phyloP scores from a whole-genome alignment of 2,888 invertebrate species.

The Drosophila nigricruria region DNA sequence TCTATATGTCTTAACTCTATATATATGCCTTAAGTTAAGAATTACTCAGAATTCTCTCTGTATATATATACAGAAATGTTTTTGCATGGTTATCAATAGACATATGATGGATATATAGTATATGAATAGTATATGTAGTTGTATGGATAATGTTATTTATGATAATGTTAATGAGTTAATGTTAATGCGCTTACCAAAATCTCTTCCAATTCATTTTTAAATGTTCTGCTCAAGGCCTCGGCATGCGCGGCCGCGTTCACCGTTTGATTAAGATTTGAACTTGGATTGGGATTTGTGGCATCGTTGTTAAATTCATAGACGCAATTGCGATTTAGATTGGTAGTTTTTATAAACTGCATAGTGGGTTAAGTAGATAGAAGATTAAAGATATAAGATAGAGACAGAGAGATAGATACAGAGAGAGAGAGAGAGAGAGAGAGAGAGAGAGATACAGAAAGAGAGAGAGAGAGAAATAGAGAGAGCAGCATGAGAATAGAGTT shows the following conservation, averaged over 20 bases:
- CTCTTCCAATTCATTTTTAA: slow-evolving; percentile 81
- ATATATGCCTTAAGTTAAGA: not conserved
- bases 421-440: slow-evolving; percentile 1
- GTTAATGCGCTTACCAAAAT: slow-evolving; percentile 73
- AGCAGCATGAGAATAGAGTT: slow-evolving; percentile 12
- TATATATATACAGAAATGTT: not conserved
- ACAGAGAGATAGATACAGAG: not conserved
- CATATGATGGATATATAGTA: not conserved
- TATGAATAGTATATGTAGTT: slow-evolving; percentile 21
- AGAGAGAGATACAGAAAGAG: slow-evolving; percentile 33
- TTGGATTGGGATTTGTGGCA: slow-evolving; percentile 69
- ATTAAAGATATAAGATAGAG: slow-evolving; percentile 34
- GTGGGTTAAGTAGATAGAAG: slow-evolving; percentile 53
- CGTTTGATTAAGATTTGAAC: slow-evolving; percentile 72
- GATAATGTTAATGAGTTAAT: slow-evolving; percentile 6
- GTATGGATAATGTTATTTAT: slow-evolving; percentile 12
- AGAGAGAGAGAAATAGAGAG: slow-evolving; percentile 11
- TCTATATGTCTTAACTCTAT: not conserved
- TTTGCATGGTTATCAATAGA: not conserved
- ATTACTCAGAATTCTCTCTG: not conserved
- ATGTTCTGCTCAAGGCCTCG: slow-evolving; percentile 77
- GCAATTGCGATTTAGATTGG: slow-evolving; percentile 82
- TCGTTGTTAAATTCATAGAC: slow-evolving; percentile 80
- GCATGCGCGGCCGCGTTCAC: slow-evolving; percentile 70
- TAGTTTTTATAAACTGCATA: slow-evolving; percentile 82